Base-by-base conservation (phyloP, 2,888 invertebrate species). In the Norana najaformis region DNA sequence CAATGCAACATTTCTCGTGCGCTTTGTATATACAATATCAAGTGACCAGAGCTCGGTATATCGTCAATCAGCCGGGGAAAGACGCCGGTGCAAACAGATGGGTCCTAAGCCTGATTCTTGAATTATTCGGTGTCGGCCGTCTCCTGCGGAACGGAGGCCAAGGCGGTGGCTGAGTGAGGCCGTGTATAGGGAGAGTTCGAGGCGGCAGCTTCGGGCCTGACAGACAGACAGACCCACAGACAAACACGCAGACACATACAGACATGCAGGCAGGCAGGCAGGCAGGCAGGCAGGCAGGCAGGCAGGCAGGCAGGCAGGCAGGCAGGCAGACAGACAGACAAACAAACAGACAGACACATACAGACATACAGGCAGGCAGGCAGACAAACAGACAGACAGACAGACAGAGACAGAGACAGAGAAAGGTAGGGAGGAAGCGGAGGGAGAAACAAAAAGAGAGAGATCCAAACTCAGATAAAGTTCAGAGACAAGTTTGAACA, bases 111-210 rank as follows among this genome's bases (percentile, higher is more conserved):
- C 23, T 20, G 47, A 23, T 47, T 47, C 47, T 47, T 47, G 30
- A n/a, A 69, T 69, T n/a, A 69, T n/a, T 69, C 69, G 69, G 69
- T 69, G 69, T 69, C 69, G n/a, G 69, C 69, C 69, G 30, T 69
- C 11, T n/a, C 69, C 69, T 8, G 3, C 69, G 69, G 69, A 69
- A 69, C 69, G 69, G 69, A 4, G 69, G 69, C 13, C 30, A n/a
- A 4, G 30, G 69, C 69, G n/a, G 47, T 16, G n/a, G n/a, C n/a
- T n/a, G n/a, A n/a, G n/a, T n/a, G n/a, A n/a, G n/a, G n/a, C n/a
- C n/a, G n/a, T n/a, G 16, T 8, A 6, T 6, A 47, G 47, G 47
- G 47, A 47, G 47, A 20, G 47, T 20, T 23, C 47, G 47, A 47
- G 47, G 23, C 47, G 69, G 30, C 23, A 23, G 47, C 4, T 23